phyloP scores from a whole-genome alignment of 2,888 invertebrate genomes.

The Melieria omissa region DNA sequence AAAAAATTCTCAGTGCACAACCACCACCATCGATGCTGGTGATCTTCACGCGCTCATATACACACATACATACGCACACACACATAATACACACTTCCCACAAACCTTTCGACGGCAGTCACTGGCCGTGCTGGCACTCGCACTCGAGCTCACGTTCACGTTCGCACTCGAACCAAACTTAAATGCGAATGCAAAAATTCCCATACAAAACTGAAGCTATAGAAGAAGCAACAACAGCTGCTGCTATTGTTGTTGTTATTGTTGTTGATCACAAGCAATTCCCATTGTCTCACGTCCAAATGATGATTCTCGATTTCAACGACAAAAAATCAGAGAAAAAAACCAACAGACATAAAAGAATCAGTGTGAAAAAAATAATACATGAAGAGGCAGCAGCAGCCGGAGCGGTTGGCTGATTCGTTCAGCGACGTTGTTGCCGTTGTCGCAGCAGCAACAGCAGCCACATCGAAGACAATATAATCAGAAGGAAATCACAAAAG shows the following conservation, averaged over 20 bases:
- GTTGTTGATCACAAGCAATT: slow-evolving; percentile 46
- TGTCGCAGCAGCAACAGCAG: slow-evolving; percentile 17
- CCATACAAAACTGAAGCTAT: slow-evolving; percentile 41
- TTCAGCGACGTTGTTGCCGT: neutral
- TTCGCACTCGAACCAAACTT: slow-evolving; percentile 9
- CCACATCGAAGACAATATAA: slow-evolving; percentile 38
- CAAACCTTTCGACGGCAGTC: slow-evolving; percentile 19
- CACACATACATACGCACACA: neutral
- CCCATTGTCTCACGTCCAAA: slow-evolving; percentile 44
- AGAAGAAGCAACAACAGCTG: slow-evolving; percentile 31
- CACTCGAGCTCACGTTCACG: slow-evolving; percentile 18
- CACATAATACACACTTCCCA: slow-evolving; percentile 18
- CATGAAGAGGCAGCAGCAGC: slow-evolving; percentile 45
- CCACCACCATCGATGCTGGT: too few species aligned
- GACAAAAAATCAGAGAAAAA: slow-evolving; percentile 42
- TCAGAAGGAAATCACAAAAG: slow-evolving; percentile 60
- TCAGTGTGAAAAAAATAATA: slow-evolving; percentile 52
- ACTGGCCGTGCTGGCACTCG: slow-evolving; percentile 2
- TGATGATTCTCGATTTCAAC: slow-evolving; percentile 35
- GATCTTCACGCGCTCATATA: too few species aligned
- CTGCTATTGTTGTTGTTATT: too few species aligned
- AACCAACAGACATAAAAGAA: slow-evolving; percentile 46
- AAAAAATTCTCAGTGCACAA: slow-evolving; percentile 9
- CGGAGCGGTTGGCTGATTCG: slow-evolving; percentile 1
- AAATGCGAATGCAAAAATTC: slow-evolving; percentile 43